Evolutionary conservation across 2,888 invertebrate species (phyloP), one percentile per base, ranked within the genome.

Genomic region (Drymonia ruficornis): DNA sequence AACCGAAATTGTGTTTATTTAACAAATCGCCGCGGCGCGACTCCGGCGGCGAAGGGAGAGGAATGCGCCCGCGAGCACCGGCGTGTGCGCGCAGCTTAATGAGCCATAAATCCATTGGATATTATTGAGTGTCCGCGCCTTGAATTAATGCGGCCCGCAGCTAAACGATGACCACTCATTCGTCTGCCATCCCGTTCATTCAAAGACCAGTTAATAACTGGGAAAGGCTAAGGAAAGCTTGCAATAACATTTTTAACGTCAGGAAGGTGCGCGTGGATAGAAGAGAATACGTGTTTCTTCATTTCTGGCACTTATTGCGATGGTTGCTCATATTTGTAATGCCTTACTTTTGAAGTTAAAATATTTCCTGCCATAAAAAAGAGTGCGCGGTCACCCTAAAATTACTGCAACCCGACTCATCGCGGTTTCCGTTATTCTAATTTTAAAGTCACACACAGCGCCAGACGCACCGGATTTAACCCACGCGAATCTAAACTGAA

Each of bases 381-480:
- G 13, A 23, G n/a, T n/a, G n/a, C 80, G 78, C 79, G 74, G 80
- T 81, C 79, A 74, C 71, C 74, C 69, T 57, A 62, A 59, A 36
- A 55, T 56, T 59, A 63, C 63, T 52, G 49, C 66, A 69, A 71
- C 71, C 65, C 61, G 65, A 74, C 65, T 60, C 71, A 72, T 74
- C 70, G 72, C 79, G 66, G 83, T 88, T 89, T 90, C 89, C 90
- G 89, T 87, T 87, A 80, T 83, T 90, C 89, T 89, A 91, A 87
- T 87, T 86, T 84, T 90, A 89, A 81, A 80, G 78, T 79, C 78
- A 70, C 61, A 59, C 56, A 64, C 61, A 49, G 51, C 64, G 52
- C 56, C 67, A 82, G 78, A 80, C 78, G 80, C 76, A 67, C 56
- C 61, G 65, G 55, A 68, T 67, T 63, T 58, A 51, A 55, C 54